phyloP scores from a whole-genome alignment of 1,140 invertebrate species.

The Ditylenchus dipsaci region DNA sequence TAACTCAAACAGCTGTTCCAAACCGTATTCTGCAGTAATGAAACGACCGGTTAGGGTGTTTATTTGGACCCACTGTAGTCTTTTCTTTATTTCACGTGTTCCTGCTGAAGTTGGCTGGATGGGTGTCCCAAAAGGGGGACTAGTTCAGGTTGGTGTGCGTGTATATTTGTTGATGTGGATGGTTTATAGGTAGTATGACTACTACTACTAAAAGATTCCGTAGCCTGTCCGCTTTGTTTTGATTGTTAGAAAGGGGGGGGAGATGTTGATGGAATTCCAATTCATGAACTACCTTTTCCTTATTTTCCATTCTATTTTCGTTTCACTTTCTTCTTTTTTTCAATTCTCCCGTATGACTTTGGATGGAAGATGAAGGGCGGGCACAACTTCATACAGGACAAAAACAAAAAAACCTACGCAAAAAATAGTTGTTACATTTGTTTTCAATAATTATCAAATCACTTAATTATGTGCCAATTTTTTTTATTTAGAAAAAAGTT shows the following conservation, averaged over 20 bases:
- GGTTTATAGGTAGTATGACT: background rate
- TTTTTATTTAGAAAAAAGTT: too few species aligned
- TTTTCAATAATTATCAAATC: too few species aligned
- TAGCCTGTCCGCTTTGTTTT: background rate
- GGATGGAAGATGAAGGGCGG: background rate
- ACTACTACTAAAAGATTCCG: background rate
- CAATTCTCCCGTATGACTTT: slow-evolving; percentile 1
- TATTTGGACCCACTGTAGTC: background rate
- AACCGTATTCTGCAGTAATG: too few species aligned
- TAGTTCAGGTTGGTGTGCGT: slow-evolving; percentile 1
- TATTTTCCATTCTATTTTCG: background rate
- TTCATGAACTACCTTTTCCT: background rate
- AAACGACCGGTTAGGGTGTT: too few species aligned
- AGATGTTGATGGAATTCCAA: background rate
- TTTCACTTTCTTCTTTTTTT: slow-evolving; percentile 2
- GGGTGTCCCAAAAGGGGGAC: background rate
- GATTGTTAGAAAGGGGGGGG: background rate
- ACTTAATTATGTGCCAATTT: too few species aligned
- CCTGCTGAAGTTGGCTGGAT: background rate
- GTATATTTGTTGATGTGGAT: background rate
- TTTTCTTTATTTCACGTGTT: background rate
- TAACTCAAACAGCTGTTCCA: too few species aligned
- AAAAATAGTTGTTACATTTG: too few species aligned
- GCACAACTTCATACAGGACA: background rate
- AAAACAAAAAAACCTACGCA: too few species aligned